A percentile compares a stretch with the other conserved stretches of the same genome.
Conservation (phyloP, 2,113 vertebrate species). For the Rana temporaria region DNA sequence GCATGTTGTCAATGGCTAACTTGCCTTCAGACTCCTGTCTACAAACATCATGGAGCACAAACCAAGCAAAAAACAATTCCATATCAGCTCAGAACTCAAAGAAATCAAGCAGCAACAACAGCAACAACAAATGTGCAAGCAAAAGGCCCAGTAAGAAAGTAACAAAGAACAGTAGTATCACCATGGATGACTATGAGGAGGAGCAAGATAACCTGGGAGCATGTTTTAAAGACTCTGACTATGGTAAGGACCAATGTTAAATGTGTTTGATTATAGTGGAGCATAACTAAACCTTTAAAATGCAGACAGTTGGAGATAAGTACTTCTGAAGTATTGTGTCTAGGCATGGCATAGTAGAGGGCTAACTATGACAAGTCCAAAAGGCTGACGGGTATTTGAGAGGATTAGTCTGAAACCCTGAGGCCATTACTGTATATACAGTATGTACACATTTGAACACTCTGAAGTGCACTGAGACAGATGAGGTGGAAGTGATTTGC, state of each 20-base stretch:
- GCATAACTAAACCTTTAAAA: too few species aligned
- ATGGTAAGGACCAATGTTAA: slow-evolving; percentile 73
- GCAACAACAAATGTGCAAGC: slow-evolving; percentile 75
- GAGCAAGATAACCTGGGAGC: slow-evolving; percentile 97
- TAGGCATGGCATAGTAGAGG: too few species aligned
- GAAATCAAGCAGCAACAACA: slow-evolving; percentile 68
- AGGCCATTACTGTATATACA: too few species aligned
- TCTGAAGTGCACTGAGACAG: too few species aligned
- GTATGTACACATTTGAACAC: too few species aligned
- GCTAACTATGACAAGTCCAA: too few species aligned
- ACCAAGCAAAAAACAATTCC: slow-evolving; percentile 85
- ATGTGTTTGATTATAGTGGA: background rate
- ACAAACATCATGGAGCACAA: slow-evolving; percentile 85
- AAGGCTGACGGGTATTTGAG: too few species aligned
- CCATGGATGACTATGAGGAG: slow-evolving; percentile 88
- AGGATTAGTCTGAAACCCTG: too few species aligned
- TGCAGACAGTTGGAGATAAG: too few species aligned
- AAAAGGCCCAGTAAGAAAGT: slow-evolving; percentile 88
- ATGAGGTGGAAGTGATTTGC: too few species aligned
- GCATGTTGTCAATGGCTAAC: slow-evolving; percentile 99
- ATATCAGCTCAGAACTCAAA: slow-evolving; percentile 76
- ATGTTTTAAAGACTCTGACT: slow-evolving; percentile 98
- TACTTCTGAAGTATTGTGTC: too few species aligned
- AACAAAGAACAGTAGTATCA: slow-evolving; percentile 86
- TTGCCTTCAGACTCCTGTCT: slow-evolving; percentile 92